These are phyloP conservation scores for Oriolus oriolus DNA, from an alignment of 2,113 vertebrate species.

Conservation along the genomic window DNA sequence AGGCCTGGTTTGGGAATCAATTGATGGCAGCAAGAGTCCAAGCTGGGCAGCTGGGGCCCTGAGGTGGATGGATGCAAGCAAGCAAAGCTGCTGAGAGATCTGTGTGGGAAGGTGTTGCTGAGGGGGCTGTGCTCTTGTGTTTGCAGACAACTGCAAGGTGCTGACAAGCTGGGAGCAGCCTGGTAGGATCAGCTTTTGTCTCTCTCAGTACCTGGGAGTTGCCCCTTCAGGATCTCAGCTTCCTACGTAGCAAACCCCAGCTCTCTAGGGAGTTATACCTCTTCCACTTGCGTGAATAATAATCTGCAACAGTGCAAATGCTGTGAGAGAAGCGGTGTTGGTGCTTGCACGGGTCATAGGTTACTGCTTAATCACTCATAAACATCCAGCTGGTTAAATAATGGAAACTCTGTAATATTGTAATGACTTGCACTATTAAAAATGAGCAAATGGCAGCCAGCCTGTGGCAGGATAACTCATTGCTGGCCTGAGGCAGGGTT, in stretches of 20 bases:
- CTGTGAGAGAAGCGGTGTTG: not conserved
- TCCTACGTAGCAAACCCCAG: not conserved
- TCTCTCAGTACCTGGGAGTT: not conserved
- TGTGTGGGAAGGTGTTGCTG: not conserved
- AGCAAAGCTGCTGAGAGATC: not conserved
- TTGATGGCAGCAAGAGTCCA: not conserved
- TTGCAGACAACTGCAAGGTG: not conserved
- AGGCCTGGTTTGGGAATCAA: not conserved
- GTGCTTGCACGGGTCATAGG: not conserved
- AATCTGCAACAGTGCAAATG: not conserved
- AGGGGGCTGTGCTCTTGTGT: not conserved
- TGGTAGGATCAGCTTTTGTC: not conserved
- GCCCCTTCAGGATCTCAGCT: not conserved
- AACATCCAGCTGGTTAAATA: constrained; percentile 51
- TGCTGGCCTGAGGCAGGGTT: not conserved
- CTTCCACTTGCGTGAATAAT: not conserved
- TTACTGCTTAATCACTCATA: not conserved
- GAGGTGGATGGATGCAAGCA: not conserved
- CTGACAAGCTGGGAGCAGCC: not conserved
- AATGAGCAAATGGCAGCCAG: constrained; percentile 53
- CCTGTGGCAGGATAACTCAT: constrained; percentile 13
- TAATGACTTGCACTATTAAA: constrained; percentile 42
- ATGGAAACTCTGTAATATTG: constrained; percentile 38
- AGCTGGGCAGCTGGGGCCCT: not conserved
- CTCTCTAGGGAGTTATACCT: not conserved